Evolutionary conservation across 2,888 invertebrate genomes (phyloP).

Genomic region (Cantharis flavilabris): DNA sequence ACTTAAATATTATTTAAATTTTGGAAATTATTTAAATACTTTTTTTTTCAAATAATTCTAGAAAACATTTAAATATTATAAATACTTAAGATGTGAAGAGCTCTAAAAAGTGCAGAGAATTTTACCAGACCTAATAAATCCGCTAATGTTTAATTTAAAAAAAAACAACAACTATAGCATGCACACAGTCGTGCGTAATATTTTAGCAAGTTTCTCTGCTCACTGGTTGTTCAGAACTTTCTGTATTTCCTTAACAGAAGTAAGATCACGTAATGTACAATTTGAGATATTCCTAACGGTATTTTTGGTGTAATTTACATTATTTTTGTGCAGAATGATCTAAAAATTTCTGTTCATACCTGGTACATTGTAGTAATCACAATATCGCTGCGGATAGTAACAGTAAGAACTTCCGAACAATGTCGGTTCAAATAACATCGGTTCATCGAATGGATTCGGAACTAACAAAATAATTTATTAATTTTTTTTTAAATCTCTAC

Average conservation of each 20-base stretch:
- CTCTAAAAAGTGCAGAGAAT: background rate
- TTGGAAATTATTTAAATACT: too few species aligned
- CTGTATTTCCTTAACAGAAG: background rate
- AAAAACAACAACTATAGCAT: background rate
- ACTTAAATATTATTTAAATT: too few species aligned
- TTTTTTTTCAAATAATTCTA: too few species aligned
- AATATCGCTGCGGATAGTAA: constrained; percentile 54
- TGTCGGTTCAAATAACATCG: constrained; percentile 51
- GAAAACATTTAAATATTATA: too few species aligned
- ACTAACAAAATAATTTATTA: constrained; percentile 42
- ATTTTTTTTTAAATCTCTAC: background rate
- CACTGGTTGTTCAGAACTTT: background rate
- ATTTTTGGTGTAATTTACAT: constrained; percentile 36
- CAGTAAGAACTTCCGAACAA: constrained; percentile 54
- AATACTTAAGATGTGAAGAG: too few species aligned
- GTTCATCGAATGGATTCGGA: constrained; percentile 49
- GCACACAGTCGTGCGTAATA: background rate
- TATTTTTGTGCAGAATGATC: constrained; percentile 44
- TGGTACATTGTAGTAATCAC: constrained; percentile 56
- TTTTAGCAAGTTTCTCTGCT: background rate
- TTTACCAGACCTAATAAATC: background rate
- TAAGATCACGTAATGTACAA: background rate
- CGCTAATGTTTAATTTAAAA: background rate
- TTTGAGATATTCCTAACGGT: too few species aligned
- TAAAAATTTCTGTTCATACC: constrained; percentile 39